Conservation (phyloP, 2,113 vertebrate species). For the Pelodiscus sinensis region DNA sequence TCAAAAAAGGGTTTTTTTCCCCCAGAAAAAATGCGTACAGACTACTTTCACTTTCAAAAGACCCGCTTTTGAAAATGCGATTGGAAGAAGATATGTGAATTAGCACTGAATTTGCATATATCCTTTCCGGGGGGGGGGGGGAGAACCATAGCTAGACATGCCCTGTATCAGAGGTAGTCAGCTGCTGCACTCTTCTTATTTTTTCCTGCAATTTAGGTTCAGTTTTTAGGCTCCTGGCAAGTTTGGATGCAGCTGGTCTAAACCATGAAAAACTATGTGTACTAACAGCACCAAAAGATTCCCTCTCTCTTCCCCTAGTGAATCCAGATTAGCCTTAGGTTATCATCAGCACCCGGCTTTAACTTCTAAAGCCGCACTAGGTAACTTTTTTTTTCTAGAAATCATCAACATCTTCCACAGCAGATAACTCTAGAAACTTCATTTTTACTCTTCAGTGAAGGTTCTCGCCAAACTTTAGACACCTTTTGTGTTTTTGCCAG, state of each 20-base stretch:
- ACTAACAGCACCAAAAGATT: neutral
- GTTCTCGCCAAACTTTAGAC: neutral
- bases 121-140: too few species aligned
- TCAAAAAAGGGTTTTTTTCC: too few species aligned
- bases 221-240: neutral
- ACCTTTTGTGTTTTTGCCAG: neutral
- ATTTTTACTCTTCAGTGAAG: neutral
- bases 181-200: neutral
- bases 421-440: neutral
- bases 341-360: neutral
- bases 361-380: neutral
- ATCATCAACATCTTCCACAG: neutral
- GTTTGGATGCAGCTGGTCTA: neutral
- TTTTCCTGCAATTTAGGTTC: neutral
- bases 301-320: neutral
- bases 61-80: too few species aligned
- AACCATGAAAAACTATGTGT: neutral
- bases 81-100: too few species aligned
- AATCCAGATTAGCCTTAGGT: accelerated
- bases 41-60: too few species aligned
- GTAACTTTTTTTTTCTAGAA: neutral
- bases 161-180: neutral
- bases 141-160: too few species aligned
- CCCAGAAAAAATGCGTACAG: too few species aligned
- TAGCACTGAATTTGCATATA: too few species aligned